Evolutionary conservation across 2,888 invertebrate species (phyloP), one percentile per base, ranked within the genome.

Genomic region (Monochamus alternatus): DNA sequence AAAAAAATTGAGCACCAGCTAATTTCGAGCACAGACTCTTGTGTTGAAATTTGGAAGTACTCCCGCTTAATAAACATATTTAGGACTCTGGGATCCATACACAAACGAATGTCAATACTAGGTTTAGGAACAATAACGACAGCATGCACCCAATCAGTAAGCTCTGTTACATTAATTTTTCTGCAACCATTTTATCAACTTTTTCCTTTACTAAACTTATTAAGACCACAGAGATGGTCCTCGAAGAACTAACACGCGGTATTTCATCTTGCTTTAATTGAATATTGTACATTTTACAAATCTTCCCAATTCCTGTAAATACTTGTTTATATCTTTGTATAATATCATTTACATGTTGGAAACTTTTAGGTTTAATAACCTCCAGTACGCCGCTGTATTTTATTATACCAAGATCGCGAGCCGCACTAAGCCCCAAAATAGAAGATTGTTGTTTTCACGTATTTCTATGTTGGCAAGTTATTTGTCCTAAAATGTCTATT

Each of bases 91-190:
- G 73, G 73, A 59, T 73, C 73, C 14, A 73, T 30, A 51, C 66
- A 73, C 30, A 73, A 38, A 5, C 67, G 66, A 31, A 73, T 32
- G 43, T 65, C 47, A 30, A 31, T 47, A 60, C 67, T 59, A 5
- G 47, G 30, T 60, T 73, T 73, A 44, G 66, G 66, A 22, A 73
- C 55, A 60, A 67, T 66, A 31, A 73, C 73, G 14, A 73, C 32
- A 58, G 55, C 58, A 67, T 59, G 60, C 43, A 66, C 44, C 73
- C 73, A 73, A n/a, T 65, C 65, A 58, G 58, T 73, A 14, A 65
- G 65, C 10, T 51, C 55, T 12, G 65, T 58, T 52, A 73, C 65
- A 43, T 73, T 47, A 73, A 32, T 44, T 65, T 65, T 30, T 59
- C 51, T 64, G 38, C 9, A 55, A 65, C 66, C 43, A 73, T 64